These are phyloP conservation scores for Melanotaenia maccullochi DNA, from an alignment of 2,797 vertebrate species.

Conservation along the genomic window DNA sequence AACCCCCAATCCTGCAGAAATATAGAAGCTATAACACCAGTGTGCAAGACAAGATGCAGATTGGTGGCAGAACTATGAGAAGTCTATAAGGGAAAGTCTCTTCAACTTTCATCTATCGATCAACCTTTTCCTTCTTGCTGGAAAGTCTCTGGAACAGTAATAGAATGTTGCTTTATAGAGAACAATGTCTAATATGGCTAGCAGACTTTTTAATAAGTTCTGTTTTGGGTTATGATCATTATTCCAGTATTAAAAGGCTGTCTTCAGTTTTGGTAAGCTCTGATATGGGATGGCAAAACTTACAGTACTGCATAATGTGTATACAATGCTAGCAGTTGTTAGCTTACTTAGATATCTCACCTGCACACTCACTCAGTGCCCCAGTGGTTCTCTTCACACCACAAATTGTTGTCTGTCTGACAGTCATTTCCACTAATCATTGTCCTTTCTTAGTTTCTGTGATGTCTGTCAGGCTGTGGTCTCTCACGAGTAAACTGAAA, in stretches of 20 bases:
- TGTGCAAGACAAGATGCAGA: background rate
- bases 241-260: background rate
- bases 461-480: background rate
- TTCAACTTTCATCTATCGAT: background rate
- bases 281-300: too few relatives aligned
- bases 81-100: background rate
- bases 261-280: too few relatives aligned
- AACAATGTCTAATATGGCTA: too few relatives aligned
- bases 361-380: background rate
- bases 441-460: background rate
- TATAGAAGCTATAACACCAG: background rate
- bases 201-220: too few relatives aligned
- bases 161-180: too few relatives aligned
- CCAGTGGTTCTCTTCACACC: background rate
- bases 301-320: background rate
- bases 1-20: background rate
- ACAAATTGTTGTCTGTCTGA: background rate
- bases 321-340: background rate
- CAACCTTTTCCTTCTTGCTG: background rate
- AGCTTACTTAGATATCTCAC: background rate
- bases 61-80: background rate
- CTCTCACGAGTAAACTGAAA: background rate
- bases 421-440: background rate
- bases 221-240: background rate
- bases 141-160: background rate